A percentile compares a stretch with the other conserved stretches of the same genome.
Conservation (phyloP, 2,888 invertebrate genomes). For the Drosophila emarginata region DNA sequence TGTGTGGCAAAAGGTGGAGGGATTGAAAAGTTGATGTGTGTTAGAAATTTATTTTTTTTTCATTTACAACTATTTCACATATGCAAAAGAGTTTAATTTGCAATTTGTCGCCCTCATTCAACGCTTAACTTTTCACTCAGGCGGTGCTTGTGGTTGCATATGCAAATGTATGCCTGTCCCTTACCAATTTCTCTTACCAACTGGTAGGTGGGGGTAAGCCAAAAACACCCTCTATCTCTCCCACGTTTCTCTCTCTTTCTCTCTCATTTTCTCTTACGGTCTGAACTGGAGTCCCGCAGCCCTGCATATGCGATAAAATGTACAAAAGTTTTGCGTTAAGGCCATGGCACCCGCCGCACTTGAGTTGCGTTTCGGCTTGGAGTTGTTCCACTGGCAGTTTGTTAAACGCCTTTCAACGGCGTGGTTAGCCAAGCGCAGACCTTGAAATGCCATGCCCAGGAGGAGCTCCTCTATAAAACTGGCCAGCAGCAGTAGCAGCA, state of each 20-base stretch:
- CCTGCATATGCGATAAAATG: conserved; percentile 59
- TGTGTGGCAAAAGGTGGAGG: neutral
- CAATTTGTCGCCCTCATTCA: conserved; percentile 77
- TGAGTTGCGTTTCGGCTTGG: conserved; percentile 44
- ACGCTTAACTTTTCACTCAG: conserved; percentile 71
- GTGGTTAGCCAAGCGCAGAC: conserved; percentile 71
- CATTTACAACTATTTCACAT: conserved; percentile 70
- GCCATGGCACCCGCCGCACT: conserved; percentile 54
- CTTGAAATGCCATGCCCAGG: conserved; percentile 59
- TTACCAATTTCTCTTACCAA: neutral
- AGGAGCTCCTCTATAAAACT: conserved; percentile 18
- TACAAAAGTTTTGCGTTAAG: conserved; percentile 67
- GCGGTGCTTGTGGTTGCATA: conserved; percentile 63
- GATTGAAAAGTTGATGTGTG: conserved; percentile 58
- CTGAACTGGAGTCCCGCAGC: conserved; percentile 21
- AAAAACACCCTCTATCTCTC: neutral
- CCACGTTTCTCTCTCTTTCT: neutral
- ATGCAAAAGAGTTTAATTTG: conserved; percentile 76
- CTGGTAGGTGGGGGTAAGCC: neutral
- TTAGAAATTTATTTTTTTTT: conserved; percentile 56
- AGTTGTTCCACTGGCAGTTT: conserved; percentile 63
- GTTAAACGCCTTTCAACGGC: conserved; percentile 77
- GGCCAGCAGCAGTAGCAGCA: conserved; percentile 26
- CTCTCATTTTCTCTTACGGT: neutral
- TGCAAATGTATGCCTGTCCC: conserved; percentile 61